phyloP scores from a whole-genome alignment of 2,113 vertebrate species.

The Anseranas semipalmata region DNA sequence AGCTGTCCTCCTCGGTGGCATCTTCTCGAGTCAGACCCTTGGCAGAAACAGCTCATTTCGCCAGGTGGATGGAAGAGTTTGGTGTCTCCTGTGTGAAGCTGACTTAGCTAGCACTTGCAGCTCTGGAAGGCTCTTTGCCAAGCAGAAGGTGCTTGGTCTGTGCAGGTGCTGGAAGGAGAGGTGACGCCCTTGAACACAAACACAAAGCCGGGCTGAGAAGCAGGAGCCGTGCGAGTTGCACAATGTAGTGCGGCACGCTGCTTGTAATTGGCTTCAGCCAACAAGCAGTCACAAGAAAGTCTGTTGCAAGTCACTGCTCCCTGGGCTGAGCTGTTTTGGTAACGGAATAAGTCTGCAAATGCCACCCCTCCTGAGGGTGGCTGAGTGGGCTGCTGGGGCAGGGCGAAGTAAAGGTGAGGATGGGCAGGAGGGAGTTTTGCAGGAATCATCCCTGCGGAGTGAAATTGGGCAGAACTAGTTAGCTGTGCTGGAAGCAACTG shows the following conservation, averaged over 20 bases:
- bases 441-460: not conserved
- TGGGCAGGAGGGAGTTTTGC: not conserved
- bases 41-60: not conserved
- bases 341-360: not conserved
- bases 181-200: not conserved
- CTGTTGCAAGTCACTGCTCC: not conserved
- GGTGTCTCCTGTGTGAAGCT: not conserved
- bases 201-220: not conserved
- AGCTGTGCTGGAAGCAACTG: not conserved
- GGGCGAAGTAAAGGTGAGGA: not conserved
- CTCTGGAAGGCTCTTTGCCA: not conserved
- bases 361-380: conserved; percentile 17
- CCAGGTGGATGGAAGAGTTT: not conserved
- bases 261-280: conserved; percentile 3
- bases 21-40: not conserved
- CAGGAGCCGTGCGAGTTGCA: not conserved
- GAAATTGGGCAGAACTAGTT: not conserved
- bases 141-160: not conserved
- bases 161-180: not conserved
- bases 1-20: not conserved
- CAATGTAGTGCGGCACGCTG: not conserved
- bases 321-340: conserved; percentile 25
- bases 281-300: conserved; percentile 16
- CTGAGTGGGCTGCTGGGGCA: not conserved
- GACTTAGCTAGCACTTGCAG: not conserved